These are phyloP conservation scores for Hemicrepidius hirtus DNA, from an alignment of 2,888 invertebrate species.

Conservation along the genomic window DNA sequence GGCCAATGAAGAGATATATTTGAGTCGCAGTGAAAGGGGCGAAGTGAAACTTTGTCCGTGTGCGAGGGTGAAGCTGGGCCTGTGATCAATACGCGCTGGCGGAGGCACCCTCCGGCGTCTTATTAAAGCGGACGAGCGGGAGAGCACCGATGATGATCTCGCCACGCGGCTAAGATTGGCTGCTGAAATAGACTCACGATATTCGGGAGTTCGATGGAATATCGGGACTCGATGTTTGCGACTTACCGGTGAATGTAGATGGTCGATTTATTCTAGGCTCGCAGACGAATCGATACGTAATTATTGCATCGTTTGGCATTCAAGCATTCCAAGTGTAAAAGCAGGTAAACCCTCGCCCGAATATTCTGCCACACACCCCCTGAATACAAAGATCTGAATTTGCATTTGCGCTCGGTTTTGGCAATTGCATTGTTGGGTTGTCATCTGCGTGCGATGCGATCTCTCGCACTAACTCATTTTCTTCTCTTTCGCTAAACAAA, in stretches of 20 bases:
- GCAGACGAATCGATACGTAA: slow-evolving; percentile 57
- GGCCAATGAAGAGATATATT: slow-evolving; percentile 63
- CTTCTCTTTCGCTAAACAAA: too few species aligned
- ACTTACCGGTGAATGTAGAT: slow-evolving; percentile 54
- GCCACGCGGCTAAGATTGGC: slow-evolving; percentile 52
- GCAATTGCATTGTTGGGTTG: slow-evolving; percentile 37
- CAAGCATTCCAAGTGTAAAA: slow-evolving; percentile 46
- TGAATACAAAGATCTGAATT: slow-evolving; percentile 56
- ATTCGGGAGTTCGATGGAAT: slow-evolving; percentile 49
- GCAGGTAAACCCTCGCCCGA: slow-evolving; percentile 53
- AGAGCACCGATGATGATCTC: slow-evolving; percentile 64
- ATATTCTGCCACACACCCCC: slow-evolving; percentile 47
- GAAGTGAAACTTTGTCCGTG: slow-evolving; percentile 66
- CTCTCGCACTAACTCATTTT: too few species aligned
- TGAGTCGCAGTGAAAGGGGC: slow-evolving; percentile 62
- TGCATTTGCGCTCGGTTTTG: slow-evolving; percentile 52
- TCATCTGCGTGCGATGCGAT: neutral
- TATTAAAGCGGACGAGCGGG: slow-evolving; percentile 64
- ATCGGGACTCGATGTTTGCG: slow-evolving; percentile 53
- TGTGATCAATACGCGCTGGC: slow-evolving; percentile 65
- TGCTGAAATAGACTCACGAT: slow-evolving; percentile 52
- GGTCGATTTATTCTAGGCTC: slow-evolving; percentile 53
- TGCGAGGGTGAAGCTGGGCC: slow-evolving; percentile 56
- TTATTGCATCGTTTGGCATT: slow-evolving; percentile 53
- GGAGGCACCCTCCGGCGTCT: slow-evolving; percentile 65